Percentiles rank a stretch among this genome's conserved stretches.
Evolutionary conservation across 2,888 invertebrate genomes (phyloP).

Genomic region (Ochropleura plecta): DNA sequence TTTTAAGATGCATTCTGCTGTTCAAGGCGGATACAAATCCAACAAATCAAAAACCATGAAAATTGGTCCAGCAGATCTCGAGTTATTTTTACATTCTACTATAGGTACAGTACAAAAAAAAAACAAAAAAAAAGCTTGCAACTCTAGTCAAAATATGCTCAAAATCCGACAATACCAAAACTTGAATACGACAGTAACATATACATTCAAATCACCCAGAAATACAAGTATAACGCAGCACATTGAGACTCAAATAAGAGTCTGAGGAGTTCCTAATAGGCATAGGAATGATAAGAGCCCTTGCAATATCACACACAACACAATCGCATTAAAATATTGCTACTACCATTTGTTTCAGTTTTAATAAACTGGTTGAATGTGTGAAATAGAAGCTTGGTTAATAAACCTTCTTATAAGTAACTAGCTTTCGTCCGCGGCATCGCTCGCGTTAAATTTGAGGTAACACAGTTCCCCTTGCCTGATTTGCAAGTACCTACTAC

Average conservation of each 20-base stretch:
- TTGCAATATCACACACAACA: constrained; percentile 60
- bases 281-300: constrained; percentile 47
- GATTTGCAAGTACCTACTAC: too few relatives aligned
- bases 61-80: too few relatives aligned
- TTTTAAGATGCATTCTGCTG: too few relatives aligned
- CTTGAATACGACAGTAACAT: neutral
- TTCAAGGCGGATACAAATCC: too few relatives aligned
- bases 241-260: constrained; percentile 36
- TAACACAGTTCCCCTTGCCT: too few relatives aligned
- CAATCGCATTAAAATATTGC: constrained; percentile 60
- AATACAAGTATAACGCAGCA: constrained; percentile 40
- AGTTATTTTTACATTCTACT: neutral
- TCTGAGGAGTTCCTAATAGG: constrained; percentile 48
- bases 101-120: neutral
- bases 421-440: too few relatives aligned
- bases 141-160: neutral
- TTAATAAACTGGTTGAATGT: neutral
- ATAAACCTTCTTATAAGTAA: too few relatives aligned
- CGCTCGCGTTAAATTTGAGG: too few relatives aligned
- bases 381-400: too few relatives aligned
- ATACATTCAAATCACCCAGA: constrained; percentile 25
- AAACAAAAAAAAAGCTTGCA: neutral
- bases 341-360: constrained; percentile 33
- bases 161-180: neutral
- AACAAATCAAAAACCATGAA: too few relatives aligned